Percentiles rank a stretch among this genome's conserved stretches.
phyloP scores from a whole-genome alignment of 2,888 invertebrate species.

The Lithophane leautieri region DNA sequence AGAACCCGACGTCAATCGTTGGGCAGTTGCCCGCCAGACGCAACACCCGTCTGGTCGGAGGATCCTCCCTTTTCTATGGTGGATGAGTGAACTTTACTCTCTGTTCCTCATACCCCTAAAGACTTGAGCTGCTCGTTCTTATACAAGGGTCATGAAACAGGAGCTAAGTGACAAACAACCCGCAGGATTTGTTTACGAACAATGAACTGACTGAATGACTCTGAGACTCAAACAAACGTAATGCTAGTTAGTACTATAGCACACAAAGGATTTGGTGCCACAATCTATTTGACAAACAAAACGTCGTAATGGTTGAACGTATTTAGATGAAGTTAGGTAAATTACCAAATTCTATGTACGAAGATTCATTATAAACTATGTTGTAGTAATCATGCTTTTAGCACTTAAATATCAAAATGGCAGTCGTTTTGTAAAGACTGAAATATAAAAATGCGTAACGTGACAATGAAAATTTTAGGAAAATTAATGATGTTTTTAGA shows the following conservation, averaged over 20 bases:
- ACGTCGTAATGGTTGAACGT: neutral
- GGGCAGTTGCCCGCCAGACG: too few relatives aligned
- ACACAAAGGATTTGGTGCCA: neutral
- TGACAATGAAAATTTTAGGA: neutral
- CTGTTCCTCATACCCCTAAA: too few relatives aligned
- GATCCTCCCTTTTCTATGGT: too few relatives aligned
- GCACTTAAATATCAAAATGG: neutral
- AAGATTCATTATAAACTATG: neutral
- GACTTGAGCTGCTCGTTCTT: neutral
- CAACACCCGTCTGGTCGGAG: too few relatives aligned
- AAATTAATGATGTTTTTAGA: slow-evolving; percentile 8
- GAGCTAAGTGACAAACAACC: neutral
- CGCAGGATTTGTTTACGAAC: slow-evolving; percentile 1
- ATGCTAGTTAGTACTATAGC: neutral
- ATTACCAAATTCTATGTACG: neutral
- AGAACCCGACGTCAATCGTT: too few relatives aligned
- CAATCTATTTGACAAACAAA: slow-evolving; percentile 1
- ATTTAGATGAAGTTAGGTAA: neutral
- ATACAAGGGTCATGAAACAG: too few relatives aligned
- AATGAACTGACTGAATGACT: neutral
- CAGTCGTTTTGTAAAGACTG: neutral
- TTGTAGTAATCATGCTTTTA: neutral
- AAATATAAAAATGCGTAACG: neutral
- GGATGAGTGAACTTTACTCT: too few relatives aligned
- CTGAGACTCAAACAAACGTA: slow-evolving; percentile 3